Evolutionary conservation across 2,888 invertebrate species (phyloP), one percentile per base, ranked within the genome.

Genomic region (Trichogramma dendrolimi): DNA sequence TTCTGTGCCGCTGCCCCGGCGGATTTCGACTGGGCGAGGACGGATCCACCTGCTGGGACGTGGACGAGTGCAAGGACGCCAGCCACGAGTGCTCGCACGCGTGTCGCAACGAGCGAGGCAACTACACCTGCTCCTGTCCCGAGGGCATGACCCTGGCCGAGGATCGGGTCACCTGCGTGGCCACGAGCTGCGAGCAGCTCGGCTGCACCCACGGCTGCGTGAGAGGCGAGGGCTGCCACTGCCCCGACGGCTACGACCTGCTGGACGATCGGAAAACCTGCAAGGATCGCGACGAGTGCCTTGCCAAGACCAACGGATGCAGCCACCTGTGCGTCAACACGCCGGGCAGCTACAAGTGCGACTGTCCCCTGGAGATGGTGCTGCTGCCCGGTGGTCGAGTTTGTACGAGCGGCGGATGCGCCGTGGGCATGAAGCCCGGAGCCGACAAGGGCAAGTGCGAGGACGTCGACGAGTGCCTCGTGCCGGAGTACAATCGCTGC

Each of bases 31-130:
- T 83, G n/a, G 71, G 75, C 6, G 71, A 73, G 27, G 77, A 81
- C 64, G 72, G 74, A 55, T 71, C 67, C 52, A 71, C 67, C n/a
- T 83, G 83, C 63, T 74, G 78, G 56, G 83, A 83, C 71, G 75
- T 85, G 5, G 82, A 87, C 72, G 86, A 86, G 69, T 85, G 85
- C 65, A 69, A 75, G 4, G 79, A 78, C 8, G 80, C 78, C 48
- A 64, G 62, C 27, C 73, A 80, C 57, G 82, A 81, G n/a, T 87
- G 88, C 64, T 81, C 82, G 0, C 81, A 83, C 65, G 78, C 81
- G 49, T 87, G 87, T 71, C 75, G 80, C 55, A 83, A 85, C 61
- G 75, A 79, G 4, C 80, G 80, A n/a, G 85, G 84, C 1, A 78
- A 82, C 38, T 80, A 79, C 61, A 73, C 73, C 53, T 87, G 86